Percentiles rank a stretch among this genome's conserved stretches.
phyloP scores from a whole-genome alignment of 1,140 invertebrate species.

The Bombus polaris region DNA sequence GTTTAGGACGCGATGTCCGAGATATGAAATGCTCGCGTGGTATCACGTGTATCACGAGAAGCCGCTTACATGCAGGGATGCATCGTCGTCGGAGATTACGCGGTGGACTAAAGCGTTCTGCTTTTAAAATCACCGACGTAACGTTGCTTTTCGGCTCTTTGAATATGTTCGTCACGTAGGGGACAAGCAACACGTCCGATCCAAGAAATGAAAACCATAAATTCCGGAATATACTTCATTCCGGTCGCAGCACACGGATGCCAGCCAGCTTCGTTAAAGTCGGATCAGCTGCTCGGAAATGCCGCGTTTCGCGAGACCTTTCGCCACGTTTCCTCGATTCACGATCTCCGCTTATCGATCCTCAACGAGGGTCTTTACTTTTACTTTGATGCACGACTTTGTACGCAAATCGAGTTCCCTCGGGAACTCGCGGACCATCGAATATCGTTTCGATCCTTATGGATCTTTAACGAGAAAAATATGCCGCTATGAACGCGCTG shows the following conservation, averaged over 20 bases:
- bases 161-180: slow-evolving; percentile 66
- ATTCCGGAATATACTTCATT: slow-evolving; percentile 62
- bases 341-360: background rate
- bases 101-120: background rate
- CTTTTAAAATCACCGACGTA: slow-evolving; percentile 46
- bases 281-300: slow-evolving; percentile 42
- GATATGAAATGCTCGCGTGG: background rate
- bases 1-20: background rate
- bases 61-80: slow-evolving; percentile 24
- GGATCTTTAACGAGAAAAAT: slow-evolving; percentile 4
- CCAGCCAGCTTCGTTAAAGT: slow-evolving; percentile 62
- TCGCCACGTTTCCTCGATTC: background rate
- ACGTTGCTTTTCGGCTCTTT: slow-evolving; percentile 38
- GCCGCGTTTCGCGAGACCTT: background rate
- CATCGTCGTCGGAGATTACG: slow-evolving; percentile 16
- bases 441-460: background rate
- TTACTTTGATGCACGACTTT: background rate
- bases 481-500: background rate
- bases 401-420: background rate
- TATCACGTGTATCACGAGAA: slow-evolving; percentile 4
- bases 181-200: slow-evolving; percentile 61
- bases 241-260: slow-evolving; percentile 18
- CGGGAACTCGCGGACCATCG: no score
- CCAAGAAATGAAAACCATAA: slow-evolving; percentile 73
- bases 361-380: no score